Evolutionary conservation across 2,113 vertebrate genomes (phyloP), one percentile per base, ranked within the genome.

Genomic region (Psophia crepitans): DNA sequence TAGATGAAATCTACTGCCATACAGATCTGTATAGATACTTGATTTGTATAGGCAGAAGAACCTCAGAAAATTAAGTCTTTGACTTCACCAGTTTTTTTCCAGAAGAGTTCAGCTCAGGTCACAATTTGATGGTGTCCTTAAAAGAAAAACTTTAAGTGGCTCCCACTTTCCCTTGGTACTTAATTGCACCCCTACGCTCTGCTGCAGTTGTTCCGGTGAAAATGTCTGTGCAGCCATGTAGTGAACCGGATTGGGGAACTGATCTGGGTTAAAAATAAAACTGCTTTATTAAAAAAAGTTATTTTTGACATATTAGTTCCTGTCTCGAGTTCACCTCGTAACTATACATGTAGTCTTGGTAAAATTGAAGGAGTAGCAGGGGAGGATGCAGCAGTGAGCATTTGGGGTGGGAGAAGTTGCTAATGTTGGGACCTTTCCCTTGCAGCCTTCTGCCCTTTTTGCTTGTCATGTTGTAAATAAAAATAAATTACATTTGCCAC

Each of bases 251-350:
- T 0, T 76, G 90, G 57, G 68, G 75, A 80, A 65, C 79, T 57
- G 92, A 91, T 63, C 70, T 30, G 54, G 14, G 16, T 33, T 93
- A 90, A 95, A 94, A 93, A 95, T 94, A 96, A 43, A n/a, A n/a
- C n/a, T n/a, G n/a, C 68, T 64, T 57, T 90, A 87, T 93, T 32
- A 6, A 73, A 90, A 82, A 85, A 93, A 91, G 70, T 93, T 96
- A 97, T 95, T 95, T 96, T 95, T 95, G 95, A 90, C 30, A 0
- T 58, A 43, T 44, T 85, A 30, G 66, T 96, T 96, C 92, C 90
- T 87, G 88, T 94, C 75, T 95, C 39, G 19, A 39, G 79, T 87
- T 96, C 74, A 76, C 3, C 84, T 80, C 77, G 5, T 73, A 35
- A 2, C 64, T 56, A 0, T 23, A 5, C 1, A 0, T 8, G 11